Conservation (phyloP, 2,113 vertebrate genomes). For the Indri indri region DNA sequence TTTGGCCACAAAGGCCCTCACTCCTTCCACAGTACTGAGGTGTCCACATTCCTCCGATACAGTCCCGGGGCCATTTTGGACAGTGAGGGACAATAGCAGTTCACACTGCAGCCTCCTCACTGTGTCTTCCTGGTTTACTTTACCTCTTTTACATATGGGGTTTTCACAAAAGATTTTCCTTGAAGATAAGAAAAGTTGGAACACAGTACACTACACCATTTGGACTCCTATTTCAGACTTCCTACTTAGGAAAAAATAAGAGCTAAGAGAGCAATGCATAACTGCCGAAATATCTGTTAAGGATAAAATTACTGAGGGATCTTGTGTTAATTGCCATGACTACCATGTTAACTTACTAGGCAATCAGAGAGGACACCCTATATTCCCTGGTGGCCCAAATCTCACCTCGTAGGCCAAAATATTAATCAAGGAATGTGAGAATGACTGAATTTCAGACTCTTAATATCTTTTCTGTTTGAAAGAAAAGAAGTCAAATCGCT, state of each 20-base stretch:
- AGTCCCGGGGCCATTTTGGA: not conserved
- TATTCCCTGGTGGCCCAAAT: not conserved
- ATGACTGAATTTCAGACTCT: not conserved
- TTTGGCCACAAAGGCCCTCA: not conserved
- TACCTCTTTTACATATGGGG: not conserved
- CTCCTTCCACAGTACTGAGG: not conserved
- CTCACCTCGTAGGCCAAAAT: not conserved
- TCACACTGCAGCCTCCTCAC: not conserved
- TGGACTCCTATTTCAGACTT: constrained; percentile 7
- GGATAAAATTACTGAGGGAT: not conserved
- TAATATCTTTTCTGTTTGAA: not conserved
- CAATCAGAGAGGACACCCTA: not conserved
- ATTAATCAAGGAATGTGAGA: constrained; percentile 27
- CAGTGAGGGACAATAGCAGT: not conserved
- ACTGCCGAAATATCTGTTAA: not conserved
- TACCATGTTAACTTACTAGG: not conserved
- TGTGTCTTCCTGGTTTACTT: not conserved
- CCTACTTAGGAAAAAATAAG: not conserved
- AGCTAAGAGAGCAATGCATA: not conserved
- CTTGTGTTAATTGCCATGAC: not conserved
- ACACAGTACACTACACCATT: not conserved
- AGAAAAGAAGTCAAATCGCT: constrained; percentile 19
- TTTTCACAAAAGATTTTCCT: constrained; percentile 8
- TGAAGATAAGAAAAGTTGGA: constrained; percentile 6
- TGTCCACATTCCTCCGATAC: too few species aligned